A percentile compares a stretch with the other conserved stretches of the same genome.
Evolutionary conservation across 2,113 vertebrate genomes (phyloP).

Genomic region (Caranx melampygus): DNA sequence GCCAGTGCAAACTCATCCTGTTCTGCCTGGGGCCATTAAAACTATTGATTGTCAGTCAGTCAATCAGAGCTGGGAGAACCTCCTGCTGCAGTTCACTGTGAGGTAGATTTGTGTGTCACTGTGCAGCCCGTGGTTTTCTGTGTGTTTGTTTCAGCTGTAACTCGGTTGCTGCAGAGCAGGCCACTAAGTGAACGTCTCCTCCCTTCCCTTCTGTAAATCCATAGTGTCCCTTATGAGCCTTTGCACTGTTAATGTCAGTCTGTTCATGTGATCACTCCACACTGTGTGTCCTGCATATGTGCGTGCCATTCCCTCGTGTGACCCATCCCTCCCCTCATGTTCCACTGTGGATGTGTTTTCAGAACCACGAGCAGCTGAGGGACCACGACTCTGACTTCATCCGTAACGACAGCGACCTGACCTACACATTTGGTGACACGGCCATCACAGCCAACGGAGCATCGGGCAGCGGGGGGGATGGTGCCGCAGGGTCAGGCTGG

Average conservation of each 20-base stretch:
- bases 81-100: background rate
- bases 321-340: slow-evolving; percentile 49
- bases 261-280: slow-evolving; percentile 11
- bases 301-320: background rate
- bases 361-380: slow-evolving; percentile 94
- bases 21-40: slow-evolving; percentile 35
- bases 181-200: slow-evolving; percentile 39
- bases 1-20: slow-evolving; percentile 40
- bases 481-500: slow-evolving; percentile 75
- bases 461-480: slow-evolving; percentile 81
- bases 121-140: slow-evolving; percentile 31
- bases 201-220: slow-evolving; percentile 50
- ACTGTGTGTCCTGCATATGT: slow-evolving; percentile 26
- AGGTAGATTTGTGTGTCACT: background rate
- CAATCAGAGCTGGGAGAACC: slow-evolving; percentile 44
- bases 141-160: background rate
- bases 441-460: slow-evolving; percentile 94
- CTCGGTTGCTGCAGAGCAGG: background rate
- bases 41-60: slow-evolving; percentile 54
- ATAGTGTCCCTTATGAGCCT: slow-evolving; percentile 62
- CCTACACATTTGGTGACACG: slow-evolving; percentile 93
- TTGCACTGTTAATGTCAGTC: slow-evolving; percentile 39
- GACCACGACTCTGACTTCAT: slow-evolving; percentile 95
- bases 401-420: slow-evolving; percentile 91
- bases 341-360: slow-evolving; percentile 61